Conservation (phyloP, 1,140 invertebrate species). For the Acromyrmex echinatior region DNA sequence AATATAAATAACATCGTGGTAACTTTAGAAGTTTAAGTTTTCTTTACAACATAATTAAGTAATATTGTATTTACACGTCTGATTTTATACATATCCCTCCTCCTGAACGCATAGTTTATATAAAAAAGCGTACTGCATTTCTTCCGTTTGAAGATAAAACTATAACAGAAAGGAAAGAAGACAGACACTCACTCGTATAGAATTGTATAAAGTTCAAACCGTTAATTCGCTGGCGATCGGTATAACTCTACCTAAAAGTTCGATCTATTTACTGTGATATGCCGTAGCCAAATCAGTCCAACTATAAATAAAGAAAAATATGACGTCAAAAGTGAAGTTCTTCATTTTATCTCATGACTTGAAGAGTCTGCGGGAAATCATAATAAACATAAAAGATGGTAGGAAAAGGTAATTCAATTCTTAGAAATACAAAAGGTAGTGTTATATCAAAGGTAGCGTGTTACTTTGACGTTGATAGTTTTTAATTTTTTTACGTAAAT, state of each 20-base stretch:
- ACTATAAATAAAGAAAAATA: constrained; percentile 69
- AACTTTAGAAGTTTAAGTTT: constrained; percentile 2
- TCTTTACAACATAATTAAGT: neutral
- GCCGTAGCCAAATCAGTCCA: constrained; percentile 79
- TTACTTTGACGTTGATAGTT: neutral
- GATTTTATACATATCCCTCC: constrained; percentile 12
- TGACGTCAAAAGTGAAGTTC: constrained; percentile 17
- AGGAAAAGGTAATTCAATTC: neutral
- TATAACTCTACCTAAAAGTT: constrained; percentile 82
- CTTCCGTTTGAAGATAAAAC: neutral
- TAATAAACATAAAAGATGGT: neutral
- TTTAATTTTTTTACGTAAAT: neutral
- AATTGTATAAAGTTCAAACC: constrained; percentile 28
- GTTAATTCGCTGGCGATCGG: constrained; percentile 62
- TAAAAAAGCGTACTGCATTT: neutral
- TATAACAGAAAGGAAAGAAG: neutral
- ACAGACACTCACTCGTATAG: neutral
- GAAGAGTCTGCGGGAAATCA: neutral
- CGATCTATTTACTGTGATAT: constrained; percentile 84
- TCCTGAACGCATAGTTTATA: neutral
- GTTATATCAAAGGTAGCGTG: neutral
- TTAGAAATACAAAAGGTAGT: neutral
- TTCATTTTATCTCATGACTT: neutral
- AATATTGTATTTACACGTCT: neutral
- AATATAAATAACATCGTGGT: neutral